These are phyloP conservation scores for Periophthalmodon schlosseri DNA, from an alignment of 2,113 vertebrate genomes.

Conservation along the genomic window DNA sequence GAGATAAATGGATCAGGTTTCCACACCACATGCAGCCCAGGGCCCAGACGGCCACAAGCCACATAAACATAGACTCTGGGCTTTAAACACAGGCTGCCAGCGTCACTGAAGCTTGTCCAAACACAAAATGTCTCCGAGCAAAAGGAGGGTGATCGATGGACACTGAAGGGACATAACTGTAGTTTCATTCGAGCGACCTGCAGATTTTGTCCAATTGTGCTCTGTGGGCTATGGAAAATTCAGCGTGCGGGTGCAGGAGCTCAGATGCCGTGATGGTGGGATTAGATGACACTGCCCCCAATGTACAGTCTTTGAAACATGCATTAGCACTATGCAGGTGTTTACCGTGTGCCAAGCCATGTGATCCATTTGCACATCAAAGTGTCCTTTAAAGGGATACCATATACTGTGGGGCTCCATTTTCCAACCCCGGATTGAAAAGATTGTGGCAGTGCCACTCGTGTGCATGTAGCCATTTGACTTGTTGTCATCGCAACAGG, in stretches of 20 bases:
- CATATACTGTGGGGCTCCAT: slow-evolving; percentile 36
- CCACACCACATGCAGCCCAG: slow-evolving; percentile 56
- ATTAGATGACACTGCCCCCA: slow-evolving; percentile 45
- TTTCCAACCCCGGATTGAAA: slow-evolving; percentile 43
- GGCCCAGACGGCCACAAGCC: slow-evolving; percentile 51
- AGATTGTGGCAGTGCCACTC: slow-evolving; percentile 56
- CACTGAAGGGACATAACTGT: slow-evolving; percentile 42
- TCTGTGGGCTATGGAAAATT: slow-evolving; percentile 32
- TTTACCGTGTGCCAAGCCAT: slow-evolving; percentile 20
- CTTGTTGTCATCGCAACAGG: slow-evolving; percentile 71
- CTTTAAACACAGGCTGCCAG: slow-evolving; percentile 64
- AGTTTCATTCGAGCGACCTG: slow-evolving; percentile 40
- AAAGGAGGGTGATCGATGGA: slow-evolving; percentile 62
- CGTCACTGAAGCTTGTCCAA: slow-evolving; percentile 62
- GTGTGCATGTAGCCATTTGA: slow-evolving; percentile 63
- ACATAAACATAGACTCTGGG: slow-evolving; percentile 63
- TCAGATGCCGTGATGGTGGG: slow-evolving; percentile 36
- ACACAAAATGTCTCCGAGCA: slow-evolving; percentile 62
- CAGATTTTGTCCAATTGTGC: slow-evolving; percentile 32
- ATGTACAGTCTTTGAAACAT: slow-evolving; percentile 28
- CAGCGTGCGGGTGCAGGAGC: slow-evolving; percentile 29
- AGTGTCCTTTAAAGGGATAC: slow-evolving; percentile 41
- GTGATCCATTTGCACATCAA: slow-evolving; percentile 58
- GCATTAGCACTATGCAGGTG: slow-evolving; percentile 11
- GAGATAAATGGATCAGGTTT: slow-evolving; percentile 69